Evolutionary conservation across 2,888 invertebrate species (phyloP), one percentile per base, ranked within the genome.

Genomic region (Campaea margaritaria): DNA sequence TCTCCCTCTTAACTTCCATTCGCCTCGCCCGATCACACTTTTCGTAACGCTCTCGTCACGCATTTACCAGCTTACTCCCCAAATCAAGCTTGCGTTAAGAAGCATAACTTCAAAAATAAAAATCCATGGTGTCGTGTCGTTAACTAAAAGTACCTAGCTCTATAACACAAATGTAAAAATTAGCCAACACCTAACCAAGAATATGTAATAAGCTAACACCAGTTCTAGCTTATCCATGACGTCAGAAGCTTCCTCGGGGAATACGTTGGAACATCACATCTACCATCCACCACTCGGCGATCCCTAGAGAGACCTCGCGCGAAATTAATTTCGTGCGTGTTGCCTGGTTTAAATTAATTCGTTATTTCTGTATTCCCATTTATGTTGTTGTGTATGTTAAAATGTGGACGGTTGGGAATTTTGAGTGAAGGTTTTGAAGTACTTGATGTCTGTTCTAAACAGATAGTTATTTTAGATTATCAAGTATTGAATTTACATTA

Each of bases 261-360:
- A 28, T 5, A n/a, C 47, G 39, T 14, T 15, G 28, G 51, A 42
- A 46, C 47, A 47, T 41, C 48, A 45, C 28, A 28, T 15, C 9
- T 15, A 45, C 44, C 58, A 51, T 55, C 49, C 38, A 21, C 45
- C 21, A 3, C 31, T 31, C 31, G 31, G 45, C 0, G 14, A 8
- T 48, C 51, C 41, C 62, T 36, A 21, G 52, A 46, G 62, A 34
- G 47, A 47, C 44, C 51, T 51, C 21, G 46, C 39, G 43, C 51
- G 47, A 51, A 55, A 62, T 62, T 58, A 58, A 58, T 62, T 55
- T 54, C 36, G 44, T 55, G 47, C 58, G 58, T 51, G 58, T 31
- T 52, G 27, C 34, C 50, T 46, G 36, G 45, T 56, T 53, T 39
- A 48, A 53, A 53, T 57, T 56, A 57, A 41, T 56, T 56, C 15